Conservation (phyloP, 1,140 invertebrate species). For the Mizuhopecten yessoensis region DNA sequence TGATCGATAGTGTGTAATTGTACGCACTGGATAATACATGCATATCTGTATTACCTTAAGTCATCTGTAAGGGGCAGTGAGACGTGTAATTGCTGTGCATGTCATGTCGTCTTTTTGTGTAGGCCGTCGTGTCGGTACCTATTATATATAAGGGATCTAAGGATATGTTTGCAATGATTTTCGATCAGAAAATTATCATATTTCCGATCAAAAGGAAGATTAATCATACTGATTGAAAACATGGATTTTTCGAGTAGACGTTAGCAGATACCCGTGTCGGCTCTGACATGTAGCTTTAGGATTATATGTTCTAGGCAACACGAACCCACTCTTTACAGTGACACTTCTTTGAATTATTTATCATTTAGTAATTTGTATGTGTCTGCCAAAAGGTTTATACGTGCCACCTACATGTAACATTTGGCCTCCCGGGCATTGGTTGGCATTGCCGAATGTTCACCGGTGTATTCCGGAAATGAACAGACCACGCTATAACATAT, state of each 20-base stretch:
- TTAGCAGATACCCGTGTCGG: not conserved
- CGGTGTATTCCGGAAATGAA: not conserved
- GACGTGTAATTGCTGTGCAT: not conserved
- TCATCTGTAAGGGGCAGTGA: not conserved
- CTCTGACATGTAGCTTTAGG: not conserved
- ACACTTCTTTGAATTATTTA: not conserved
- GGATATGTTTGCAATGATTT: not conserved
- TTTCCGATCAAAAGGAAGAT: constrained; percentile 12
- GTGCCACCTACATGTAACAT: not conserved
- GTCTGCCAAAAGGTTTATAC: constrained; percentile 1
- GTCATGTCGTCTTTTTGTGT: not conserved
- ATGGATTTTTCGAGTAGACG: not conserved
- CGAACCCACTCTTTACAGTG: not conserved
- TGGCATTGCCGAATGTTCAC: not conserved
- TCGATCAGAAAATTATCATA: constrained; percentile 32
- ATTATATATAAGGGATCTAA: not conserved
- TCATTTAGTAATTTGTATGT: not conserved
- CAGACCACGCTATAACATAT: not conserved
- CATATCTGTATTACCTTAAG: not conserved
- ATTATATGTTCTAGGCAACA: not conserved
- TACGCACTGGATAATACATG: not conserved
- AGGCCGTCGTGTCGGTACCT: not conserved
- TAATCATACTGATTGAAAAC: not conserved
- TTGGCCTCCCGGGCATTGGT: not conserved
- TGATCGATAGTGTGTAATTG: not conserved